phyloP scores from a whole-genome alignment of 2,113 vertebrate genomes.

The Bufo bufo region DNA sequence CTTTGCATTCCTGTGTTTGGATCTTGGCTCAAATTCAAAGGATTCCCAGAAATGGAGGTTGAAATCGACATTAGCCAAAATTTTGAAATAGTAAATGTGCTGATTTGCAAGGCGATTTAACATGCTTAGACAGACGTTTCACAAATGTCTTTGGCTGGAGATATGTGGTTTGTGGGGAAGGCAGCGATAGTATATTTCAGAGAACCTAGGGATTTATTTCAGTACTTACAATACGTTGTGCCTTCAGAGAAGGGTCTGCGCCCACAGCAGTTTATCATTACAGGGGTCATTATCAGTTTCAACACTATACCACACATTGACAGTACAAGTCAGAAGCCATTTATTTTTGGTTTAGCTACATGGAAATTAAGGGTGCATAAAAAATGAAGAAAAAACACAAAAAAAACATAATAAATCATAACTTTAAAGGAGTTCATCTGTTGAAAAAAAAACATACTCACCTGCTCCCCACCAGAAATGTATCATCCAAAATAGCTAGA shows the following conservation, averaged over 20 bases:
- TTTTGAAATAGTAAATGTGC: slow-evolving; percentile 56
- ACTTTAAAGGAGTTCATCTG: background rate
- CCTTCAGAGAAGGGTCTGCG: slow-evolving; percentile 7
- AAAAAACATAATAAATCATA: background rate
- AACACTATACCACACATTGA: slow-evolving; percentile 49
- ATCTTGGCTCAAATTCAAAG: slow-evolving; percentile 52
- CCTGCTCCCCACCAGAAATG: too few relatives aligned
- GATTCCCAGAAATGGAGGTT: slow-evolving; percentile 49
- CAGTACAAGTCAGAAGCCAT: slow-evolving; percentile 42
- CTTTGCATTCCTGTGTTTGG: slow-evolving; percentile 50
- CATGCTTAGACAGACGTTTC: slow-evolving; percentile 55
- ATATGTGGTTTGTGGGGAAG: slow-evolving; percentile 56
- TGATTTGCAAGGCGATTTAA: slow-evolving; percentile 57
- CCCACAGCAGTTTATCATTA: slow-evolving; percentile 51
- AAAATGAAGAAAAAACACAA: background rate
- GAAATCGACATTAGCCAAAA: slow-evolving; percentile 49
- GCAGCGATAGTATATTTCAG: slow-evolving; percentile 32
- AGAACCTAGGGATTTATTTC: slow-evolving; percentile 47
- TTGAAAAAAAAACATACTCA: too few relatives aligned
- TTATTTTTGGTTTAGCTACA: background rate
- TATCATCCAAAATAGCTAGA: too few relatives aligned
- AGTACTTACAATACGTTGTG: slow-evolving; percentile 40
- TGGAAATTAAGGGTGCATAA: background rate
- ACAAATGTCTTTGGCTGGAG: slow-evolving; percentile 56
- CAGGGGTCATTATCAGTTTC: slow-evolving; percentile 47